These are phyloP conservation scores for Drosophila tsacasi DNA, from an alignment of 1,140 invertebrate genomes.

Conservation along the genomic window DNA sequence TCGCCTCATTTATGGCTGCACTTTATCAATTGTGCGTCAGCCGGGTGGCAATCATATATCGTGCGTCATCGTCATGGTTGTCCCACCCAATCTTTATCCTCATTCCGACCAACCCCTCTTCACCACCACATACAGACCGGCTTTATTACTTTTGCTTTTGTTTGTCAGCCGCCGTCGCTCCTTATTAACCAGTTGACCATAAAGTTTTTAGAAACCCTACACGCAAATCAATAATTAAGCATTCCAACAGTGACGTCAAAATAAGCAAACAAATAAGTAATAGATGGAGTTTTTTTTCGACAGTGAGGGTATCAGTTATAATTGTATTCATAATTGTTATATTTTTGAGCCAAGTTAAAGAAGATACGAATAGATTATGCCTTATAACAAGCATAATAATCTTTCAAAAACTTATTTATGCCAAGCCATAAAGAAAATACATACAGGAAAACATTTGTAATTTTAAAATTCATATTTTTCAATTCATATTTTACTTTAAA, in stretches of 20 bases:
- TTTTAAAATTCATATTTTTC: too few relatives aligned
- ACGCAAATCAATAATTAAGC: slow-evolving; percentile 61
- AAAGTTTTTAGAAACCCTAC: slow-evolving; percentile 57
- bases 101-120: slow-evolving; percentile 1
- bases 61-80: slow-evolving; percentile 59
- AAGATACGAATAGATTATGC: too few relatives aligned
- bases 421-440: too few relatives aligned
- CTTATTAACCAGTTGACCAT: slow-evolving; percentile 70
- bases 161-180: slow-evolving; percentile 19
- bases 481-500: too few relatives aligned
- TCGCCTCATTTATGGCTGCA: slow-evolving; percentile 60
- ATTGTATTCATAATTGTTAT: too few relatives aligned
- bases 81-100: slow-evolving; percentile 13
- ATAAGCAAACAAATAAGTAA: slow-evolving; percentile 2
- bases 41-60: slow-evolving; percentile 35
- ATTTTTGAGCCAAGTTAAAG: background rate
- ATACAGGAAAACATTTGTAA: too few relatives aligned
- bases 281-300: background rate
- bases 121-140: slow-evolving; percentile 11
- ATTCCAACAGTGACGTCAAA: slow-evolving; percentile 46
- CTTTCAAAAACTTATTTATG: too few relatives aligned
- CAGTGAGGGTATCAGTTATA: background rate
- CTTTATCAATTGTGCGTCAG: slow-evolving; percentile 73
- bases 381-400: too few relatives aligned
- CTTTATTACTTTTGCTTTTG: slow-evolving; percentile 62